phyloP scores from a whole-genome alignment of 2,113 vertebrate genomes.

The Indicator indicator region DNA sequence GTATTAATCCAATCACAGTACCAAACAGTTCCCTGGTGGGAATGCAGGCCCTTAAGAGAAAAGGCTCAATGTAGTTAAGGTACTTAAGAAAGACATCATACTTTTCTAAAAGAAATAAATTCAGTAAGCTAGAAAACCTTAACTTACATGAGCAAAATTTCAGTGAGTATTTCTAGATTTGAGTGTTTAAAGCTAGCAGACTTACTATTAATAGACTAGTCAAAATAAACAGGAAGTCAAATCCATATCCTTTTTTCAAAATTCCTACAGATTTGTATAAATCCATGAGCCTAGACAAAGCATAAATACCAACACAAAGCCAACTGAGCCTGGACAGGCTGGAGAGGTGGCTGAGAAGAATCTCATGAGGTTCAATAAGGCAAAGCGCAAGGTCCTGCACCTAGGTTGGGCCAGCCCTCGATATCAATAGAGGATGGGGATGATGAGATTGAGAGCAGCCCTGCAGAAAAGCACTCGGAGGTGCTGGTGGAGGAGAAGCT shows the following conservation, averaged over 20 bases:
- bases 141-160: background rate
- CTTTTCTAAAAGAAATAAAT: conserved; percentile 30
- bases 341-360: too few relatives aligned
- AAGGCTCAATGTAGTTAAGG: conserved; percentile 26
- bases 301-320: background rate
- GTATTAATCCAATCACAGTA: conserved; percentile 48
- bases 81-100: background rate
- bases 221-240: background rate
- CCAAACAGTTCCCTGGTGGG: conserved; percentile 19
- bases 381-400: too few relatives aligned
- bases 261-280: background rate
- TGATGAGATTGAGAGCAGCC: too few relatives aligned
- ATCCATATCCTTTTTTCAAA: background rate
- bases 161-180: background rate
- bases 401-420: too few relatives aligned
- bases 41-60: conserved; percentile 37
- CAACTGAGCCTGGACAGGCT: background rate
- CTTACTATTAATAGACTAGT: background rate
- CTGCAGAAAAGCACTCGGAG: too few relatives aligned
- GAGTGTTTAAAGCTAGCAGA: background rate
- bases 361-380: too few relatives aligned
- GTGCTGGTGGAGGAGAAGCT: too few relatives aligned
- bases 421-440: too few relatives aligned
- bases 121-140: background rate
- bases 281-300: background rate